Percentiles rank a stretch among this genome's conserved stretches.
Evolutionary conservation across 2,113 vertebrate species (phyloP).

Genomic region (Gadus chalcogrammus): DNA sequence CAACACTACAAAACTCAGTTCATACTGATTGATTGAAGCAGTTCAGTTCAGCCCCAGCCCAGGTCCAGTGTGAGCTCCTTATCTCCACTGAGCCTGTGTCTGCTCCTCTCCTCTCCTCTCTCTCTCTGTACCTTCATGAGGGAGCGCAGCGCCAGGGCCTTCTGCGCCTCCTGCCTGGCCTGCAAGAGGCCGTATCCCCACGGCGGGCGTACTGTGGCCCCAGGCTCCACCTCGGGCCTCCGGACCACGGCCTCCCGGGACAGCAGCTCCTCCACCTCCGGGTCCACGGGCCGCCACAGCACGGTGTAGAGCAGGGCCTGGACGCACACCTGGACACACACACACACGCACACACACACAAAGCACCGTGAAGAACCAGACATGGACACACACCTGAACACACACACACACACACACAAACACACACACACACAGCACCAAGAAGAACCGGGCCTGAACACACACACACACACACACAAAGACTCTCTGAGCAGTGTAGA

Average conservation of each 20-base stretch:
- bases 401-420: neutral
- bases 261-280: slow-evolving; percentile 71
- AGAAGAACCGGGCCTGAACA: neutral
- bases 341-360: neutral
- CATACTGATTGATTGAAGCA: too few relatives aligned
- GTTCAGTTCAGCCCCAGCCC: too few relatives aligned
- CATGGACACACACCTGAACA: neutral
- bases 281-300: slow-evolving; percentile 71
- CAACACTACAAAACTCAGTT: too few relatives aligned
- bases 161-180: slow-evolving; percentile 77
- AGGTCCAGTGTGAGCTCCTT: neutral
- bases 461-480: too few relatives aligned
- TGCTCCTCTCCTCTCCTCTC: neutral
- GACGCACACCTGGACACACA: slow-evolving; percentile 61
- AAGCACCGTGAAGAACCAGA: neutral
- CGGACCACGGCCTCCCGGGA: slow-evolving; percentile 64
- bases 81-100: neutral
- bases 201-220: slow-evolving; percentile 64
- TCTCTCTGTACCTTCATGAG: slow-evolving; percentile 68
- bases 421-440: neutral
- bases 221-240: slow-evolving; percentile 40
- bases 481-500: too few relatives aligned
- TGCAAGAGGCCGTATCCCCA: slow-evolving; percentile 76
- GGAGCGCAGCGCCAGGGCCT: slow-evolving; percentile 59
- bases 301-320: slow-evolving; percentile 64